Conservation (phyloP, 2,113 vertebrate species). For the Glareola pratincola region DNA sequence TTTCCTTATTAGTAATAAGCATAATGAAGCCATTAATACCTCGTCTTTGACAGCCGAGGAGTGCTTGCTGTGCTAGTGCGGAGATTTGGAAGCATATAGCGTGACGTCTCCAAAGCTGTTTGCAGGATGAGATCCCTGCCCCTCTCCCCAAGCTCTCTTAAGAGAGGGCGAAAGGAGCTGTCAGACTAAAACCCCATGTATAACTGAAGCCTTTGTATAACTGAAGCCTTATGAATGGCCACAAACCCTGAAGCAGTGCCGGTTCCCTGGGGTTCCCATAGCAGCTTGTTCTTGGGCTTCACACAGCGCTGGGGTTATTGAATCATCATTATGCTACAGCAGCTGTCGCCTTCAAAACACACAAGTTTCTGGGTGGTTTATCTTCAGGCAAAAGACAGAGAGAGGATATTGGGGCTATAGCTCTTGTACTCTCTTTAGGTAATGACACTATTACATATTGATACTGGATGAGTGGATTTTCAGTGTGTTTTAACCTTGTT, state of each 20-base stretch:
- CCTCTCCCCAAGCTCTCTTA: neutral
- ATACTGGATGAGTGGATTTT: neutral
- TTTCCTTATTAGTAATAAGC: neutral
- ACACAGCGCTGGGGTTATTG: neutral
- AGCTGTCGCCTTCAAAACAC: neutral
- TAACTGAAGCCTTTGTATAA: neutral
- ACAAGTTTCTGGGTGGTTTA: neutral
- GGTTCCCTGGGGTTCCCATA: neutral
- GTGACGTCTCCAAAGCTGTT: neutral
- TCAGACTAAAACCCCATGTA: neutral
- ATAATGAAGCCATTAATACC: neutral
- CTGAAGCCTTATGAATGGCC: neutral
- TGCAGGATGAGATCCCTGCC: neutral
- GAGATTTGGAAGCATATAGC: neutral
- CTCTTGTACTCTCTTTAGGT: neutral
- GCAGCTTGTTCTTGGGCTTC: neutral
- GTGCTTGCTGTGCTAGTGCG: fast-evolving
- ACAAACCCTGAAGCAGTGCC: neutral
- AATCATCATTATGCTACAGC: neutral
- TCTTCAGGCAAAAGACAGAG: neutral
- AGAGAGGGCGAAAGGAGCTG: neutral
- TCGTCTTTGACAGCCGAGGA: neutral
- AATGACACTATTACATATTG: fast-evolving
- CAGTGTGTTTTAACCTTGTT: neutral
- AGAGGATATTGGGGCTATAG: neutral